Conservation (phyloP, 2,888 invertebrate species). For the Campoplex capitator region DNA sequence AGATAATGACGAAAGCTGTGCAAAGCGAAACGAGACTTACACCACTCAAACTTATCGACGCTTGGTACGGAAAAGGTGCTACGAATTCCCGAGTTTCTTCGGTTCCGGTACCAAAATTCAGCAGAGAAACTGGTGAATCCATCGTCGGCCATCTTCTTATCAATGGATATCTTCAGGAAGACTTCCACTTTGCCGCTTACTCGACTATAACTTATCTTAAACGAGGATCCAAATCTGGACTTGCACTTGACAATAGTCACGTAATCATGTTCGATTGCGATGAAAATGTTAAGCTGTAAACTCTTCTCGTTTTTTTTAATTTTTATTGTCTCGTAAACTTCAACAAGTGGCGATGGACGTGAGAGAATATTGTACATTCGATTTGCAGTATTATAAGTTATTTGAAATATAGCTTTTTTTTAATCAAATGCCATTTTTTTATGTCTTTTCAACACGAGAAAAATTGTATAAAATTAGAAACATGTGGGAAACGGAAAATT, state of each 20-base stretch:
- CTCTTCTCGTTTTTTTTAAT: not conserved
- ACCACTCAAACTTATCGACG: slow-evolving; percentile 91
- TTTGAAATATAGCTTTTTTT: slow-evolving; percentile 37
- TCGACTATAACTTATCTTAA: slow-evolving; percentile 93
- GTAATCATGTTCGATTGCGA: slow-evolving; percentile 78
- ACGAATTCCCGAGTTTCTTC: slow-evolving; percentile 87
- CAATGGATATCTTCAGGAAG: slow-evolving; percentile 91
- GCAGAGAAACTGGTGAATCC: slow-evolving; percentile 88
- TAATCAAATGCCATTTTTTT: not conserved
- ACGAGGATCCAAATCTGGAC: slow-evolving; percentile 85
- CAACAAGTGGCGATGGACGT: not conserved
- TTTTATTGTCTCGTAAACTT: too few relatives aligned
- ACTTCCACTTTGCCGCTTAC: slow-evolving; percentile 96
- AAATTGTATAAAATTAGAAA: not conserved
- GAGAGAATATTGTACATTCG: slow-evolving; percentile 9
- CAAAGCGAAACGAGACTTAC: slow-evolving; percentile 89
- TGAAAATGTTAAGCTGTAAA: slow-evolving; percentile 56
- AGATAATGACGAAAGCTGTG: slow-evolving; percentile 88
- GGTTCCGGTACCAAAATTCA: slow-evolving; percentile 86
- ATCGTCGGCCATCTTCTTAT: slow-evolving; percentile 90
- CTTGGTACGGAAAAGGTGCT: slow-evolving; percentile 91
- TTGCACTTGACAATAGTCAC: slow-evolving; percentile 76
- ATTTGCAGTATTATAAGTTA: slow-evolving; percentile 48
- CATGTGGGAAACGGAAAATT: not conserved
- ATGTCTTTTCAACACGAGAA: not conserved